Evolutionary conservation across 2,113 vertebrate species (phyloP).

Genomic region (Camarhynchus parvulus): DNA sequence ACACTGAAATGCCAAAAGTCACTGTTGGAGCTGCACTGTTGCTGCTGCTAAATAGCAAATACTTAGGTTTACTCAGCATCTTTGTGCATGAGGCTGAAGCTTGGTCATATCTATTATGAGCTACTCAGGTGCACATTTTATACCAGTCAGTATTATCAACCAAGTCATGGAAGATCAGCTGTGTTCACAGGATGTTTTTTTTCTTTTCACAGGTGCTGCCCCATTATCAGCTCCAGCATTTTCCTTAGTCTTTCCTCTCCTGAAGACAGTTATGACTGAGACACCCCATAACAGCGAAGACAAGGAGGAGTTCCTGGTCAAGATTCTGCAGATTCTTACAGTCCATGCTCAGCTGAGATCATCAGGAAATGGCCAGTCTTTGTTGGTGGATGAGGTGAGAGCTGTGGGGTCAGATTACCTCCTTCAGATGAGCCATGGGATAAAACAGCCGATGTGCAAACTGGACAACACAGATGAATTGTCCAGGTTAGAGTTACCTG

Average conservation of each 20-base stretch:
- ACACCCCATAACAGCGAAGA: constrained; percentile 83
- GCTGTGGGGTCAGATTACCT: not conserved
- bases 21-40: not conserved
- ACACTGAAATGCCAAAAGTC: not conserved
- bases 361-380: constrained; percentile 23
- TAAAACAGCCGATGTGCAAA: not conserved
- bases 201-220: constrained; percentile 52
- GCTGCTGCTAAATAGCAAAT: not conserved
- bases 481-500: not conserved
- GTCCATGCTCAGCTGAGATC: constrained; percentile 89
- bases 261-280: constrained; percentile 87
- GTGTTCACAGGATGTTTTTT: not conserved
- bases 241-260: constrained; percentile 92
- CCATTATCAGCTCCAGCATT: constrained; percentile 81
- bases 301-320: constrained; percentile 81
- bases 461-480: not conserved
- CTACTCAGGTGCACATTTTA: not conserved
- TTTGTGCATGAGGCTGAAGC: not conserved
- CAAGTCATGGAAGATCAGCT: not conserved
- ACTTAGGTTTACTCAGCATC: not conserved
- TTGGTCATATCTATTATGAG: no score
- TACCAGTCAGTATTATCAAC: not conserved
- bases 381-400: constrained; percentile 87
- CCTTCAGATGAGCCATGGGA: not conserved
- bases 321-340: constrained; percentile 85